Evolutionary conservation across 1,140 invertebrate species (phyloP).

Genomic region (Halesus radiatus): DNA sequence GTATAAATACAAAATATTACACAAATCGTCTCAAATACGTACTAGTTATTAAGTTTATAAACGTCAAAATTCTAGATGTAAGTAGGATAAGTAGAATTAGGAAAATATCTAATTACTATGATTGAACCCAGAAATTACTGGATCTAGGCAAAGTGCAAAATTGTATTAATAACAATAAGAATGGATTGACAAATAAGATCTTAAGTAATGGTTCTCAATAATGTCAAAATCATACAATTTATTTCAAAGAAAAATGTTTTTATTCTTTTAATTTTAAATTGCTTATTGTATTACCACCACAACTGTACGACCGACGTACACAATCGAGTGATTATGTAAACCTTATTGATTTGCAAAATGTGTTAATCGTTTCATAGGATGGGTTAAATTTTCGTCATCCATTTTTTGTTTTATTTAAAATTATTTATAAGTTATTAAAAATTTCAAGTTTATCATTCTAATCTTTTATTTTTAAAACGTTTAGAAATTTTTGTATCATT

Average conservation of each 20-base stretch:
- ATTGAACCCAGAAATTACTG: conserved; percentile 50
- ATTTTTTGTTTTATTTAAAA: conserved; percentile 35
- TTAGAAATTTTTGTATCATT: conserved; percentile 42
- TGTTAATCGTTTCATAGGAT: conserved; percentile 30
- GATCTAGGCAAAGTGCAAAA: conserved; percentile 57
- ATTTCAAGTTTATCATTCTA: conserved; percentile 35
- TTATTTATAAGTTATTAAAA: conserved; percentile 37
- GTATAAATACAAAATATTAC: conserved; percentile 56
- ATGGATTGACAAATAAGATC: conserved; percentile 36
- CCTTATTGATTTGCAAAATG: conserved; percentile 25
- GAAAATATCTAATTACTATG: conserved; percentile 49
- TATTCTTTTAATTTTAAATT: not conserved
- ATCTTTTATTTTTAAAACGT: conserved; percentile 28
- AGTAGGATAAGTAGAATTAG: conserved; percentile 49
- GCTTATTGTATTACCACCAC: not conserved
- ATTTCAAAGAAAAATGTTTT: not conserved
- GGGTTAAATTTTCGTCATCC: conserved; percentile 8
- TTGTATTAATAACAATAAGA: conserved; percentile 55
- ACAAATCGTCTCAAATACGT: conserved; percentile 58
- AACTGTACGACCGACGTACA: not conserved
- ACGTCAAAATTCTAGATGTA: conserved; percentile 56
- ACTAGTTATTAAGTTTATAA: conserved; percentile 57
- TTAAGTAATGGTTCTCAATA: conserved; percentile 20
- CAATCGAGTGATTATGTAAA: not conserved
- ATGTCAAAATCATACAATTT: conserved; percentile 37